These are phyloP conservation scores for Dreissena polymorpha DNA, from an alignment of 1,140 invertebrate genomes.

Conservation along the genomic window DNA sequence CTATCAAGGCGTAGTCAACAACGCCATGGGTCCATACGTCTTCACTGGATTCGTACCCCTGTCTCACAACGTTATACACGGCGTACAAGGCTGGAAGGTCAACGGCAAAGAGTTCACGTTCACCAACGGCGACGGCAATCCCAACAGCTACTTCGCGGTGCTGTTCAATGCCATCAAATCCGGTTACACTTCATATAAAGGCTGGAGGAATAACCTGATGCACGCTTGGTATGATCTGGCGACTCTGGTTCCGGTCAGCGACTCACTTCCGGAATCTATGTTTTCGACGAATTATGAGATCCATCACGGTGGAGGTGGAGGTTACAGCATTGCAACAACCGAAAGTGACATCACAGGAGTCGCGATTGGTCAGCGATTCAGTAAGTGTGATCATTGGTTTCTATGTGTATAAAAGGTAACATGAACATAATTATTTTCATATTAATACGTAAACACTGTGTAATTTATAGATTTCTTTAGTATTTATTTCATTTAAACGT, in stretches of 20 bases:
- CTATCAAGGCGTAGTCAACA: not conserved
- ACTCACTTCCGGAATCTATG: not conserved
- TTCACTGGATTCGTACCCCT: not conserved
- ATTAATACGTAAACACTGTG: no score
- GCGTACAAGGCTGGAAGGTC: not conserved
- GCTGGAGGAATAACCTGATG: not conserved
- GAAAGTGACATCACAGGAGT: not conserved
- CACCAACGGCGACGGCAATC: conserved; percentile 7
- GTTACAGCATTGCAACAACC: not conserved
- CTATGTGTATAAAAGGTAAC: no score
- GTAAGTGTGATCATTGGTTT: no score
- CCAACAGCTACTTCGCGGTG: no score
- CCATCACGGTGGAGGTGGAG: conserved; percentile 23
- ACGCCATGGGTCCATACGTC: conserved; percentile 3
- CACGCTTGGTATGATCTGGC: no score
- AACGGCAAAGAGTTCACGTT: conserved; percentile 9
- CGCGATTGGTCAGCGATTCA: not conserved
- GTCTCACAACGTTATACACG: not conserved
- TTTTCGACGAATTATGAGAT: conserved; percentile 17
- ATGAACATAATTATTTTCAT: no score
- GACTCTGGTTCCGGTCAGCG: not conserved
- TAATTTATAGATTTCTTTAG: no score
- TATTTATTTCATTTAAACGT: no score
- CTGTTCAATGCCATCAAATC: not conserved
- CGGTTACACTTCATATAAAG: not conserved